These are phyloP conservation scores for Sepioteuthis lessoniana DNA, from an alignment of 2,888 invertebrate genomes.

Conservation along the genomic window DNA sequence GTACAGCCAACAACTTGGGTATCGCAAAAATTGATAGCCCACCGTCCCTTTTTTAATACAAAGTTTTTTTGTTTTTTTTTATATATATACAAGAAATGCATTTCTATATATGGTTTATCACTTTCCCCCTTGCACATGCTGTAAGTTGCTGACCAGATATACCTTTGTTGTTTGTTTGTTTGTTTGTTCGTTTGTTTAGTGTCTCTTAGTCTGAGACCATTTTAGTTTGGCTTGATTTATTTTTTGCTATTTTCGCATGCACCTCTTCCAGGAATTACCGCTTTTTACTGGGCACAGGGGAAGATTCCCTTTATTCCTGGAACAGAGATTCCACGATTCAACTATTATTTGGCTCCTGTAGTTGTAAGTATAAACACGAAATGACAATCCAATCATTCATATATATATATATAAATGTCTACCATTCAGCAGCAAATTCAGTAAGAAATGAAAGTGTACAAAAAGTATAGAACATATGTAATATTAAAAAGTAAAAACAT, in stretches of 20 bases:
- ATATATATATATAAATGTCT: background rate
- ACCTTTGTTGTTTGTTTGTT: background rate
- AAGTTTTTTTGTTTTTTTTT: background rate
- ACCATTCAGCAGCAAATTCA: no score
- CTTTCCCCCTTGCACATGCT: background rate
- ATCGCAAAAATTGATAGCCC: background rate
- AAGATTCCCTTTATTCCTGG: conserved; percentile 47
- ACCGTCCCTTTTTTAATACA: background rate
- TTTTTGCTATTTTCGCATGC: conserved; percentile 25
- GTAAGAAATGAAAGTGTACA: no score
- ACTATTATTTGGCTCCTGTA: conserved; percentile 44
- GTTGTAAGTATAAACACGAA: background rate
- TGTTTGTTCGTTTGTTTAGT: background rate
- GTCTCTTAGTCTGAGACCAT: background rate
- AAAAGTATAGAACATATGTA: no score
- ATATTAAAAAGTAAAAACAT: no score
- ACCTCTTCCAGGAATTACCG: conserved; percentile 41
- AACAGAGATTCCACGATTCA: conserved; percentile 33
- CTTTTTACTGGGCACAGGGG: conserved; percentile 46
- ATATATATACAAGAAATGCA: background rate
- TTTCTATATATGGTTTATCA: background rate
- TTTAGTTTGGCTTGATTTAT: conserved; percentile 23
- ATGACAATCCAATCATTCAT: no score
- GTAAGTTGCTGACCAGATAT: background rate
- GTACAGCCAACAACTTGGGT: background rate